These are phyloP conservation scores for Trematocara stigmaticum DNA, from an alignment of 2,113 vertebrate genomes.

Conservation along the genomic window DNA sequence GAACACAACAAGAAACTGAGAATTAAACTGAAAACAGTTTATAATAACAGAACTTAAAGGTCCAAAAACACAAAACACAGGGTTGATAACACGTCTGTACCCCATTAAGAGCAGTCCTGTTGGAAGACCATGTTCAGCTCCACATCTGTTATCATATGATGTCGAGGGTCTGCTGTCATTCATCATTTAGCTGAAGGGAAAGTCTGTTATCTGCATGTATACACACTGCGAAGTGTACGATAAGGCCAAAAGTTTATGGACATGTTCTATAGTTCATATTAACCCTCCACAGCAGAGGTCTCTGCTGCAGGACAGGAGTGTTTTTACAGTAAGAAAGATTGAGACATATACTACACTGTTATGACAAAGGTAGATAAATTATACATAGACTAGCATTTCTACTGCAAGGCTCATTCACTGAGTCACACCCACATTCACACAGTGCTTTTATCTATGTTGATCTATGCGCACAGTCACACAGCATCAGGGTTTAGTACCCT, in stretches of 20 bases:
- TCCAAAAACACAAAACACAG: not conserved
- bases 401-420: not conserved
- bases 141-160: not conserved
- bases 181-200: not conserved
- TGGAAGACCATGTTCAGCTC: not conserved
- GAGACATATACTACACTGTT: not conserved
- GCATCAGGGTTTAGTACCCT: not conserved
- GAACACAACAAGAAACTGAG: not conserved
- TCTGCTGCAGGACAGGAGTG: not conserved
- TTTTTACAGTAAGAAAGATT: fast-evolving
- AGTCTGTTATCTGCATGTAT: not conserved
- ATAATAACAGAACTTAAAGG: not conserved
- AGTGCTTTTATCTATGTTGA: not conserved
- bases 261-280: not conserved
- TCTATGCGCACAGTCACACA: fast-evolving
- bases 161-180: not conserved
- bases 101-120: not conserved
- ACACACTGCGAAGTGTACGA: fast-evolving
- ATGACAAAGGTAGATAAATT: not conserved
- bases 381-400: not conserved
- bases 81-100: not conserved
- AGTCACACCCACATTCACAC: not conserved
- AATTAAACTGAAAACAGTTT: fast-evolving
- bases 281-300: not conserved
- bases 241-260: not conserved